Evolutionary conservation across 2,113 vertebrate genomes (phyloP).

Genomic region (Oncorhynchus tshawytscha): DNA sequence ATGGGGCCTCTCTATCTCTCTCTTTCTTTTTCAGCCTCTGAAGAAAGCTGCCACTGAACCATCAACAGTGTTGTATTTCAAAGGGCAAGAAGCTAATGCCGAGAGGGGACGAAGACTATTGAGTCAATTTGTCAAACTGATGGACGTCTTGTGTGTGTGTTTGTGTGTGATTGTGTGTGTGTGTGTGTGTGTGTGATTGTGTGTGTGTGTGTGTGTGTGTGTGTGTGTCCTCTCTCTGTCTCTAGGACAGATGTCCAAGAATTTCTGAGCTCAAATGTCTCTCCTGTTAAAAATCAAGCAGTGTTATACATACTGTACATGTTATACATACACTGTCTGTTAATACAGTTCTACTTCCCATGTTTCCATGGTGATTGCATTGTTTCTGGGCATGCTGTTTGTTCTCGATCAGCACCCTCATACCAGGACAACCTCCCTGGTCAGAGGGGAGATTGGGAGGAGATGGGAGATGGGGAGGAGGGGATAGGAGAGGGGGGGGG

Average conservation of each 20-base stretch:
- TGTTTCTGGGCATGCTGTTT: constrained; percentile 13
- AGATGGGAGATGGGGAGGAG: no score
- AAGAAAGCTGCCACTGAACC: constrained; percentile 59
- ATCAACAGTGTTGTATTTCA: constrained; percentile 64
- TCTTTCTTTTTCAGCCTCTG: constrained; percentile 76
- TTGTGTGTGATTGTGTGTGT: no score
- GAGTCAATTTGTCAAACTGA: constrained; percentile 65
- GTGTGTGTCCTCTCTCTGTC: neutral
- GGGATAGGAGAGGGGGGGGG: no score
- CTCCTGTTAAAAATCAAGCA: neutral
- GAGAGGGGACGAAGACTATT: constrained; percentile 38
- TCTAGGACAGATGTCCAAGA: neutral
- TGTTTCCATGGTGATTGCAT: neutral
- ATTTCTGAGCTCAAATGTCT: neutral
- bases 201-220: no score
- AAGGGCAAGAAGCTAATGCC: constrained; percentile 46
- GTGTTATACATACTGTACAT: no score
- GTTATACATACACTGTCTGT: no score
- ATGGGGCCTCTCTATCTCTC: neutral
- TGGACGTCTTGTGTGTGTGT: constrained; percentile 33
- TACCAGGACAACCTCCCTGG: no score
- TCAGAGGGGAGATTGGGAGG: no score
- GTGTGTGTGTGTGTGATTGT: no score
- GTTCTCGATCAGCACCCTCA: constrained; percentile 37
- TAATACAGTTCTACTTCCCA: neutral